Conservation (phyloP, 2,888 invertebrate species). For the Serripes groenlandicus region DNA sequence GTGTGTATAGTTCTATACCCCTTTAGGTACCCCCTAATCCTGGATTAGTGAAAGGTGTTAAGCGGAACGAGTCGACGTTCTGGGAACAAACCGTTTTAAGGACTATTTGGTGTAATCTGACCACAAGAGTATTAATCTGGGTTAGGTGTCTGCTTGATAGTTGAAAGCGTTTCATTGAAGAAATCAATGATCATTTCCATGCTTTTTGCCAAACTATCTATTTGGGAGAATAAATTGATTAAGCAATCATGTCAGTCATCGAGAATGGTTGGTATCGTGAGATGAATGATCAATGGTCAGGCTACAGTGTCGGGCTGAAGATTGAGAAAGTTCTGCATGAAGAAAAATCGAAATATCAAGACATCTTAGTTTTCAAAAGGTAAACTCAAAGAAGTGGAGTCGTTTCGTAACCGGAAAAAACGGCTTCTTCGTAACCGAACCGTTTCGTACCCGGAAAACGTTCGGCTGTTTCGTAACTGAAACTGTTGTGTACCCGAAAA, state of each 20-base stretch:
- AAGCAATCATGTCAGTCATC: slow-evolving; percentile 85
- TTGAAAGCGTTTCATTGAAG: too few species aligned
- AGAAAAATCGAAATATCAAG: slow-evolving; percentile 84
- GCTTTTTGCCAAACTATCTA: neutral
- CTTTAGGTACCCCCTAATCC: too few species aligned
- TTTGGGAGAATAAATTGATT: neutral
- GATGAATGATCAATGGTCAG: slow-evolving; percentile 88
- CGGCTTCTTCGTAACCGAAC: neutral
- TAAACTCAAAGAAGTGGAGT: too few species aligned
- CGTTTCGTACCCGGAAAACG: neutral
- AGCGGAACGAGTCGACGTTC: too few species aligned
- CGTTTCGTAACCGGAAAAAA: neutral
- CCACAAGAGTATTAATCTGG: too few species aligned
- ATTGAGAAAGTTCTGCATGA: slow-evolving; percentile 83
- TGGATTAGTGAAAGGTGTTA: too few species aligned
- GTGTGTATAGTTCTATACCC: too few species aligned
- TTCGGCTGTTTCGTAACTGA: neutral
- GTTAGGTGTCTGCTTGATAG: too few species aligned
- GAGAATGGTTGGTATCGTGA: slow-evolving; percentile 97
- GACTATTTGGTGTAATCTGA: too few species aligned
- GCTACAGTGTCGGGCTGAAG: slow-evolving; percentile 83
- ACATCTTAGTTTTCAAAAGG: slow-evolving; percentile 85
- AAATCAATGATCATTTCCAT: too few species aligned
- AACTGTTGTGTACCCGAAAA: neutral
- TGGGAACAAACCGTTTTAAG: too few species aligned